Evolutionary conservation across 2,113 vertebrate species (phyloP).

Genomic region (Lophotis ruficrista): DNA sequence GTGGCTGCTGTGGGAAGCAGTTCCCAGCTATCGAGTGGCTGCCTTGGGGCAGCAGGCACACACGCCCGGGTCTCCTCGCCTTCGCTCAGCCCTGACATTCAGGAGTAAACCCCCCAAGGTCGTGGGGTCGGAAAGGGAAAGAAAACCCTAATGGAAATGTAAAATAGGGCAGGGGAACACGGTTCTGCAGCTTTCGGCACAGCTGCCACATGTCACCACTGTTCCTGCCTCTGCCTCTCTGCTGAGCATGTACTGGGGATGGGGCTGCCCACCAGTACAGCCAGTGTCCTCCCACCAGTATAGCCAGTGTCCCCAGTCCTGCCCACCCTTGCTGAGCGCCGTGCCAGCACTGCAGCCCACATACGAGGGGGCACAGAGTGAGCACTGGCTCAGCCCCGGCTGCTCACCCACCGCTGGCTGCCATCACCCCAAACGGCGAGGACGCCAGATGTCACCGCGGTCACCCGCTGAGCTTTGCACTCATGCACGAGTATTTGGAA

Average conservation of each 20-base stretch:
- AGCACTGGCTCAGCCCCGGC: not conserved
- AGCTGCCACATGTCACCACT: not conserved
- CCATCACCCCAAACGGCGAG: not conserved
- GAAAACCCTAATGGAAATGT: not conserved
- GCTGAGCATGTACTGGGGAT: not conserved
- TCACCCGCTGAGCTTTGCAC: not conserved
- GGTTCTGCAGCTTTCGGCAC: not conserved
- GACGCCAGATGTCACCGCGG: not conserved
- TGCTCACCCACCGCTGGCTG: not conserved
- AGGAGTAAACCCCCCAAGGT: not conserved
- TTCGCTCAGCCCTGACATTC: not conserved
- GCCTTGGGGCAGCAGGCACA: fast-evolving
- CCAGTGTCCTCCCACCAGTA: not conserved
- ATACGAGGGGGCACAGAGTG: not conserved
- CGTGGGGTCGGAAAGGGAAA: not conserved
- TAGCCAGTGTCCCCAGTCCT: not conserved
- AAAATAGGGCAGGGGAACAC: not conserved
- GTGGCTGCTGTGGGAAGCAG: not conserved
- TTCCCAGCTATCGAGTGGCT: not conserved
- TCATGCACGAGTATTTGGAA: not conserved
- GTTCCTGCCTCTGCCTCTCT: not conserved
- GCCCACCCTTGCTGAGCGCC: fast-evolving
- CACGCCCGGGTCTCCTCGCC: fast-evolving
- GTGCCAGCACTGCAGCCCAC: fast-evolving
- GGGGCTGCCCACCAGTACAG: not conserved